Percentiles rank a stretch among this genome's conserved stretches.
These are phyloP conservation scores for Panthera leo DNA, from an alignment of 2,113 vertebrate species.

Conservation along the genomic window DNA sequence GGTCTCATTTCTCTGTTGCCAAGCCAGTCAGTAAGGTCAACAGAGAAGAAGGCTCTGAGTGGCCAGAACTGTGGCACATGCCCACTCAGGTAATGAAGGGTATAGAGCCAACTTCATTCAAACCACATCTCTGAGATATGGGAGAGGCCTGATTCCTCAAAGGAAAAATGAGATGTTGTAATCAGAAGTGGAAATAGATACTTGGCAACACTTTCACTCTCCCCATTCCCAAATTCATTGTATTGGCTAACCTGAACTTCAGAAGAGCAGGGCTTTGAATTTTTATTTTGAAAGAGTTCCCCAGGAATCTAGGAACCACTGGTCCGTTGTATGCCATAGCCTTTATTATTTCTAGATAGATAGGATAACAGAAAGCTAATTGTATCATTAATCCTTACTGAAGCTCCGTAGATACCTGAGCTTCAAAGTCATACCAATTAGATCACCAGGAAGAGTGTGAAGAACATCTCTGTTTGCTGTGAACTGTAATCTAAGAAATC, in stretches of 20 bases:
- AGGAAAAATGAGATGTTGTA: neutral
- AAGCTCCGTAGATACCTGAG: neutral
- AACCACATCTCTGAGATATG: neutral
- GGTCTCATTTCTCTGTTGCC: neutral
- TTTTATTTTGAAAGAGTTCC: neutral
- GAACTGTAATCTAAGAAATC: neutral
- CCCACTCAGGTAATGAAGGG: neutral
- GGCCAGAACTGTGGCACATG: neutral
- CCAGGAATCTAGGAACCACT: neutral
- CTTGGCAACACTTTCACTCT: rapidly evolving
- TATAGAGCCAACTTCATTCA: neutral
- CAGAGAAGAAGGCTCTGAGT: neutral
- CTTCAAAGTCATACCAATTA: neutral
- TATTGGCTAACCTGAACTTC: neutral
- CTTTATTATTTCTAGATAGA: neutral
- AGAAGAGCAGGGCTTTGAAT: neutral
- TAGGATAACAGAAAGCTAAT: neutral
- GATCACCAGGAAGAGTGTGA: neutral
- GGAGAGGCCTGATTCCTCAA: neutral
- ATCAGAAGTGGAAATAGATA: neutral
- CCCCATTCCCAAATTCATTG: neutral
- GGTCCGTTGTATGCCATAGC: neutral
- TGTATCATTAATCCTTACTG: neutral
- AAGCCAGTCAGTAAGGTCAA: neutral
- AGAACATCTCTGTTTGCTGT: neutral